Evolutionary conservation across 2,113 vertebrate species (phyloP).

Genomic region (Hippocampus guttulatus): DNA sequence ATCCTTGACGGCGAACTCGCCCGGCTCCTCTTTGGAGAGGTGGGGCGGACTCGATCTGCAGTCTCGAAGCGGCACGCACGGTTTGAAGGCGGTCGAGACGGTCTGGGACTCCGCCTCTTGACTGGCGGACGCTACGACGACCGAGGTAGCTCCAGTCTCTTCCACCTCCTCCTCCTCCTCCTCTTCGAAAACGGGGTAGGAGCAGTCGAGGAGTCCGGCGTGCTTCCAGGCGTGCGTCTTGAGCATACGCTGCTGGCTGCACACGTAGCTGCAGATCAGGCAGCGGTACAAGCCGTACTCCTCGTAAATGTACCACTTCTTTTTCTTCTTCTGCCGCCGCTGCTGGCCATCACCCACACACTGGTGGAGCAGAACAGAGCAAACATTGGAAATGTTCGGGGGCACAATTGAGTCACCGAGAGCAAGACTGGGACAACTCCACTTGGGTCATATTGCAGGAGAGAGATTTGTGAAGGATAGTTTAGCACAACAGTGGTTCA

Average conservation of each 20-base stretch:
- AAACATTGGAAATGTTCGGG: not conserved
- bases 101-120: slow-evolving; percentile 60
- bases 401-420: not conserved
- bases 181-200: slow-evolving; percentile 94
- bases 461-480: not conserved
- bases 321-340: slow-evolving; percentile 66
- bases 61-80: slow-evolving; percentile 71
- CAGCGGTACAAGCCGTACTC: slow-evolving; percentile 92
- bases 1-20: slow-evolving; percentile 55
- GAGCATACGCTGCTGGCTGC: slow-evolving; percentile 92
- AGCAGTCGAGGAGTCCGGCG: slow-evolving; percentile 90
- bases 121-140: slow-evolving; percentile 15
- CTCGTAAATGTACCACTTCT: slow-evolving; percentile 91
- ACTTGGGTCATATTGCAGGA: not conserved
- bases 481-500: no score
- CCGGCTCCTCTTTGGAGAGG: slow-evolving; percentile 21
- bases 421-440: not conserved
- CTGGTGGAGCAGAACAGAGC: not conserved
- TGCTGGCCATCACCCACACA: slow-evolving; percentile 24
- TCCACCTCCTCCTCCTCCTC: slow-evolving; percentile 83
- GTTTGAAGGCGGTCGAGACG: slow-evolving; percentile 68
- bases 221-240: slow-evolving; percentile 99
- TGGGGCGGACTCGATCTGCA: slow-evolving; percentile 34
- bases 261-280: slow-evolving; percentile 96
- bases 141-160: not conserved